A percentile compares a stretch with the other conserved stretches of the same genome.
These are phyloP conservation scores for Zosterops pallidus DNA, from an alignment of 2,113 vertebrate species.

Conservation along the genomic window DNA sequence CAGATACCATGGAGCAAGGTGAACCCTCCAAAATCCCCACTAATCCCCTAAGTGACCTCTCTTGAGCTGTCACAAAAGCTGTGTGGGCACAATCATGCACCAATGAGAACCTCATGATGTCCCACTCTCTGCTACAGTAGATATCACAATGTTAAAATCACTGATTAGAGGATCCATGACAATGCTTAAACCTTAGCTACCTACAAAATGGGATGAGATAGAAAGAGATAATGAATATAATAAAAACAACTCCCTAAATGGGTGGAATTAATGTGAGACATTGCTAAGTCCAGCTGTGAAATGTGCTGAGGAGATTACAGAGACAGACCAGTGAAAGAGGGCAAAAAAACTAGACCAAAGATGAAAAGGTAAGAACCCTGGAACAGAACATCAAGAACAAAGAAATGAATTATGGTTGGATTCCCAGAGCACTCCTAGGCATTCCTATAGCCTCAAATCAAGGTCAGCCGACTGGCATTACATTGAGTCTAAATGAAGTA, in stretches of 20 bases:
- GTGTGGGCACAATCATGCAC: rapidly evolving
- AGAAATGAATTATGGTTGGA: background rate
- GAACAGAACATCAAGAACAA: background rate
- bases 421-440: background rate
- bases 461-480: background rate
- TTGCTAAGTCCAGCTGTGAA: background rate
- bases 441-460: background rate
- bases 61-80: background rate
- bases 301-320: background rate
- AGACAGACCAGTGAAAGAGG: background rate
- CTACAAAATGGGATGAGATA: background rate
- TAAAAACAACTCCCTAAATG: background rate
- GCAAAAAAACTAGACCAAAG: background rate
- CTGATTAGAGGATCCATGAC: background rate
- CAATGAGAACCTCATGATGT: background rate
- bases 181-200: background rate
- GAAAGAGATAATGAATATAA: background rate
- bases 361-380: background rate
- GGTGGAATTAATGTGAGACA: background rate
- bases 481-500: background rate
- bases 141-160: background rate
- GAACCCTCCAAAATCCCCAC: background rate
- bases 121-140: background rate
- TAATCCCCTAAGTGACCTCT: background rate
- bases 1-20: background rate